Evolutionary conservation across 1,140 invertebrate species (phyloP), one percentile per base, ranked within the genome.

Genomic region (Drosophila hydei): DNA sequence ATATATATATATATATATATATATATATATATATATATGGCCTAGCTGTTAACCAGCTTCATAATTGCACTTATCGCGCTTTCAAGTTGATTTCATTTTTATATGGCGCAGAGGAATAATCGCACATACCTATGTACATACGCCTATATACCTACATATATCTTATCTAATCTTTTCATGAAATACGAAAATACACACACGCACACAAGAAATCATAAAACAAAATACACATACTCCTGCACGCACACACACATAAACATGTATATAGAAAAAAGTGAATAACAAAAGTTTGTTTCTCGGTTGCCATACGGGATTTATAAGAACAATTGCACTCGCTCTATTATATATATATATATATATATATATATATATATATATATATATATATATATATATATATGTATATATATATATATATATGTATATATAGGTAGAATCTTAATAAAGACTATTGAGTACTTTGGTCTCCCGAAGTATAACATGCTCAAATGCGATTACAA

Each of bases 91-190:
- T 79, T 75, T 75, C 54, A 16, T 42, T 65, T 63, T 56, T 63
- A 79, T 84, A 67, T 72, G 36, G 18, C 52, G 62, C n/a, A 54
- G 50, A 64, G 4, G 25, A 47, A 48, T 36, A 52, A 67, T 67
- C 63, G 63, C 54, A 56, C 51, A 42, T 21, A 56, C 33, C 42
- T 14, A 45, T 42, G 45, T 23, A 40, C 27, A 51, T 43, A 51
- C 30, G 7, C 25, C 25, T 27, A 47, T 48, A 43, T 16, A 43
- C 12, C 21, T 55, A 52, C 21, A 19, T 52, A 21, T 71, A 75
- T 64, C 81, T 87, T 87, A 87, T 87, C 81, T 87, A 87, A 87
- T 87, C 81, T 72, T 71, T 75, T 88, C 81, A 88, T 72, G 88
- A 75, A 87, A 87, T 87, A 88, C 58, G 48, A 78, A 88, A 88